Evolutionary conservation across 2,113 vertebrate species (phyloP).

Genomic region (Seriola aureovittata): DNA sequence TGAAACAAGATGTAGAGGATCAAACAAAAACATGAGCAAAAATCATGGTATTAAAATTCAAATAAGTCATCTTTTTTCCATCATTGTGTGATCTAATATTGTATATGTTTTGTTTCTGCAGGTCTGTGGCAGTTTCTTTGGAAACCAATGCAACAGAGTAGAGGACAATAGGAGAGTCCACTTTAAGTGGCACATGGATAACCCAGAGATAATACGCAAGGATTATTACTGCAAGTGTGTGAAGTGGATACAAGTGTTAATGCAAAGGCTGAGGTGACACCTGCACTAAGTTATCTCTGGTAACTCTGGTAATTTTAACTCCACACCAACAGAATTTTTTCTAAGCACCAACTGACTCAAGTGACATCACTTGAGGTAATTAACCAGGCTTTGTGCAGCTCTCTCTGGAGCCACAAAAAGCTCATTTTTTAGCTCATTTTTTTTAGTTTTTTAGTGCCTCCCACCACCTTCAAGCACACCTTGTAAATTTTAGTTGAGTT

Average conservation of each 20-base stretch:
- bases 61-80: neutral
- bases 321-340: no score
- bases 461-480: neutral
- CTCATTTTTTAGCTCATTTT: no score
- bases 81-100: neutral
- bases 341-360: no score
- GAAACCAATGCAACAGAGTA: neutral
- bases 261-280: neutral
- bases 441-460: no score
- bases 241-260: slow-evolving; percentile 5
- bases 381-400: neutral
- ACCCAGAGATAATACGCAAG: slow-evolving; percentile 20
- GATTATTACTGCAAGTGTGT: slow-evolving; percentile 24
- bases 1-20: slow-evolving; percentile 56
- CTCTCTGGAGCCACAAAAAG: neutral
- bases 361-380: no score
- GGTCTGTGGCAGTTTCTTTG: neutral
- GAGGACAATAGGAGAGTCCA: slow-evolving; percentile 8
- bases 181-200: slow-evolving; percentile 14
- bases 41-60: neutral
- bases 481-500: neutral
- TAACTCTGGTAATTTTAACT: no score
- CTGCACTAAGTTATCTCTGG: no score
- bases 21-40: neutral
- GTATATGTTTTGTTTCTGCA: neutral